Evolutionary conservation across 2,888 invertebrate species (phyloP), one percentile per base, ranked within the genome.

Genomic region (Dryobota labecula): DNA sequence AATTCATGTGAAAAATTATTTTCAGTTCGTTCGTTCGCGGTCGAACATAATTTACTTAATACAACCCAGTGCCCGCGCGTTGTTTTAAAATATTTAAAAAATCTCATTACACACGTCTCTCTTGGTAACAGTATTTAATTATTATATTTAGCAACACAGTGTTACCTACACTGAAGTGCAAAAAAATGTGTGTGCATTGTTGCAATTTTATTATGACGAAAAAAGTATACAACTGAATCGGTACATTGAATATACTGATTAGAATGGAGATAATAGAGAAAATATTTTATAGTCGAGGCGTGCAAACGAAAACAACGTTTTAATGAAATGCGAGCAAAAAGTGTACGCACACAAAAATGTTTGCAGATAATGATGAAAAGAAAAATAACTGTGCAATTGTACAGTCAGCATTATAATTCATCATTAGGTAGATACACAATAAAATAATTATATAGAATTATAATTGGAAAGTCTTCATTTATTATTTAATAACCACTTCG

Each of bases 191-290:
- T 70, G 67, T 61, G 83, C 83, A 84, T 80, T 82, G 80, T 83
- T 83, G 74, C 73, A 83, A 83, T 84, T 84, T 84, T 84, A 88
- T 86, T 70, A 78, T 68, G 71, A 80, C 62, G 63, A 77, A 84
- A 87, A 83, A 83, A 84, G 53, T 84, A 70, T 76, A 82, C 57
- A 78, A 76, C 51, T 76, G 61, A 27, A 68, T 65, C 68, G 74
- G 80, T 73, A 78, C 79, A 82, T 70, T 80, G 80, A 82, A 78
- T 82, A 80, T 74, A 80, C 86, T 79, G 83, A 88, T 88, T 84
- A 86, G 82, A 81, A 73, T 64, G 74, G 60, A 85, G 83, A 87
- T 87, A 79, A 73, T 74, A 76, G 80, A 73, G 80, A 79, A 84
- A 84, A 79, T 79, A 80, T 82, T 72, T 84, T 79, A 83, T 70